Percentiles rank a stretch among this genome's conserved stretches.
Conservation (phyloP, 2,113 vertebrate species). For the Balaenoptera acutorostrata region DNA sequence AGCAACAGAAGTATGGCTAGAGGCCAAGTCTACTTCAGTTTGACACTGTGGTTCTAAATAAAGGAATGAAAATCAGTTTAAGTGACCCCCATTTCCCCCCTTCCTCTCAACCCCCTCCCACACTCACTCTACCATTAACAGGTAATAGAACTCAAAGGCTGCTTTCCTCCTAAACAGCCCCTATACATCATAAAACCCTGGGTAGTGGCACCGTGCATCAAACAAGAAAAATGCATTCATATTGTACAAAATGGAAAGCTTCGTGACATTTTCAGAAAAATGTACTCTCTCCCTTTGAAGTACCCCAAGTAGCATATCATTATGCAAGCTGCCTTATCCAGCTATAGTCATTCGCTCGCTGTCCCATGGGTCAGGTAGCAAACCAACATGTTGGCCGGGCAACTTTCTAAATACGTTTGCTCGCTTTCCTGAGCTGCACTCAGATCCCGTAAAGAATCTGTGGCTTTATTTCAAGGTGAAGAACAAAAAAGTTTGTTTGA, state of each 20-base stretch:
- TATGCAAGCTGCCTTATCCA: not conserved
- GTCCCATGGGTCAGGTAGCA: not conserved
- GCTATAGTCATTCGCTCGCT: not conserved
- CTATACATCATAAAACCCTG: not conserved
- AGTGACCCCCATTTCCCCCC: not conserved
- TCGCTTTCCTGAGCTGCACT: not conserved
- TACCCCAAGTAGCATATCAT: not conserved
- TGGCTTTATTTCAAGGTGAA: conserved; percentile 43
- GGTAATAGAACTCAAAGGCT: not conserved
- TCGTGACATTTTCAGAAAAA: not conserved
- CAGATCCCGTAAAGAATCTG: conserved; percentile 17
- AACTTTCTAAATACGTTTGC: conserved; percentile 18
- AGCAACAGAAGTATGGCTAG: not conserved
- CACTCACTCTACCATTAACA: not conserved
- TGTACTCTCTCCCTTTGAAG: not conserved
- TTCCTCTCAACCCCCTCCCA: not conserved
- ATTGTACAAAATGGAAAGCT: not conserved
- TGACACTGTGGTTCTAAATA: not conserved
- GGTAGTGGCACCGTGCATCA: not conserved
- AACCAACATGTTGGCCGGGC: not conserved
- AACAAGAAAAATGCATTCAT: not conserved
- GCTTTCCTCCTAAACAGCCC: not conserved
- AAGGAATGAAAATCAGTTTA: not conserved
- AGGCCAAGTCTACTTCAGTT: not conserved
- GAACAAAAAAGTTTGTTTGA: conserved; percentile 34